phyloP scores from a whole-genome alignment of 2,797 vertebrate genomes.

The Limnodromus scolopaceus region DNA sequence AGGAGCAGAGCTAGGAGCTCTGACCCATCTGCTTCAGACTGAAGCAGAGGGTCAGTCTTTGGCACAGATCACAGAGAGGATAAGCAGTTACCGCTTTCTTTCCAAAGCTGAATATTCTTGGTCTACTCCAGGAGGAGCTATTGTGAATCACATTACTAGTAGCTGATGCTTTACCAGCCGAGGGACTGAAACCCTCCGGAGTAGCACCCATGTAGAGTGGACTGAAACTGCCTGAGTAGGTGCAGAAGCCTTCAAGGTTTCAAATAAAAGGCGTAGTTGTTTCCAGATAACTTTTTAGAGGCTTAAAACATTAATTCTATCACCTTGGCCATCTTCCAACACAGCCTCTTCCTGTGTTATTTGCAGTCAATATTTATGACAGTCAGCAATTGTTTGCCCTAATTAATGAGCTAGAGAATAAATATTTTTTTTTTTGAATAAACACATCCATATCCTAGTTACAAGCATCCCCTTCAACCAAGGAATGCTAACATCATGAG shows the following conservation, averaged over 20 bases:
- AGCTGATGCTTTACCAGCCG: neutral
- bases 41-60: neutral
- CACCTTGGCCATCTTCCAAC: conserved; percentile 15
- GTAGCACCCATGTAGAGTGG: neutral
- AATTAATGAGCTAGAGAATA: neutral
- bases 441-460: neutral
- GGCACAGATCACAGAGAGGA: neutral
- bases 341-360: neutral
- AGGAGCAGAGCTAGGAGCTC: neutral
- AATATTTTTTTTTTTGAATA: neutral
- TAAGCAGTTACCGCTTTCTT: neutral
- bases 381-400: neutral
- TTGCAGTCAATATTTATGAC: neutral
- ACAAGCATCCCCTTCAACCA: neutral
- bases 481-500: neutral
- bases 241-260: neutral
- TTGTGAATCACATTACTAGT: neutral
- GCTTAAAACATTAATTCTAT: neutral
- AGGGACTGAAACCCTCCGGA: neutral
- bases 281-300: neutral
- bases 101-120: neutral
- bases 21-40: neutral
- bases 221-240: neutral
- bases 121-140: neutral
- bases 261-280: neutral